Conservation (phyloP, 2,113 vertebrate genomes). For the Myodes glareolus region DNA sequence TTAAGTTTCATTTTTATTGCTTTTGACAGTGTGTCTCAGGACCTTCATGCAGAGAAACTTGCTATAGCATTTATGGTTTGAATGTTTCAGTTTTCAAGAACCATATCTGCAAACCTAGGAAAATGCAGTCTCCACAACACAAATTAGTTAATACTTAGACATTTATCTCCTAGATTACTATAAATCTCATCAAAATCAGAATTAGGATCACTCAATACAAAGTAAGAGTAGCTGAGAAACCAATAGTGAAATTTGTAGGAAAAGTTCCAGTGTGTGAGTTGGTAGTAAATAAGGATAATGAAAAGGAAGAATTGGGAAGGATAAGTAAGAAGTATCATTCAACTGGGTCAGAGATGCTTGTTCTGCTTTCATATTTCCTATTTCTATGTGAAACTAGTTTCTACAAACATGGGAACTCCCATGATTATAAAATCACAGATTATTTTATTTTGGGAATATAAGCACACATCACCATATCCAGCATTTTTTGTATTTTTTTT, state of each 20-base stretch:
- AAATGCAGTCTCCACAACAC: background rate
- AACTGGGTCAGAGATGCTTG: rapidly evolving
- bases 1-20: too few species aligned
- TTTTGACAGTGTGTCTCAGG: background rate
- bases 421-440: background rate
- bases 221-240: background rate
- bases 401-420: background rate
- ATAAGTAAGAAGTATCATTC: background rate
- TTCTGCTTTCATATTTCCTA: background rate
- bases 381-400: background rate
- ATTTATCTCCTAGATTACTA: background rate
- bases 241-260: background rate
- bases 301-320: background rate
- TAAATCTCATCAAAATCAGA: background rate
- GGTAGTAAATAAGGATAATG: background rate
- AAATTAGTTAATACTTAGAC: too few species aligned
- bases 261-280: background rate
- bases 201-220: background rate
- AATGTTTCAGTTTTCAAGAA: background rate
- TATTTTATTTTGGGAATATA: background rate
- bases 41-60: background rate
- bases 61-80: background rate
- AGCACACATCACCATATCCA: background rate
- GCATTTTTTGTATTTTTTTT: background rate
- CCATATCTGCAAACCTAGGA: background rate